phyloP scores from a whole-genome alignment of 2,797 vertebrate species.

The Xenops minutus region DNA sequence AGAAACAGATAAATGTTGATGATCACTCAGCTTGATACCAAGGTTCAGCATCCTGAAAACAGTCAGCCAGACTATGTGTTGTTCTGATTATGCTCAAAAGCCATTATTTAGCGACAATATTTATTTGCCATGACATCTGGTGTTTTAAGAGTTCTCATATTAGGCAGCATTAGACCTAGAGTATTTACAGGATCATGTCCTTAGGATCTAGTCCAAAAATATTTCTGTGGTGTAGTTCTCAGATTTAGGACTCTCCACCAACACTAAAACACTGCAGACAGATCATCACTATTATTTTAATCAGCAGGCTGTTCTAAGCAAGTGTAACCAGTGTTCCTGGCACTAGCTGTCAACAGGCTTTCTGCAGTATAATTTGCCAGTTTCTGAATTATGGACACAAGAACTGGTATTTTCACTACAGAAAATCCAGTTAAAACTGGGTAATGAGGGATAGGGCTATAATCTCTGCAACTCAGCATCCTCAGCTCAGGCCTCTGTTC shows the following conservation, averaged over 20 bases:
- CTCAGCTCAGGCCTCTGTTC: neutral
- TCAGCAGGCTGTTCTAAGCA: neutral
- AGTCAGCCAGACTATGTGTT: neutral
- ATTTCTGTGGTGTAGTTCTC: neutral
- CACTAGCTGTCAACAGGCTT: neutral
- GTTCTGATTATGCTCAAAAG: neutral
- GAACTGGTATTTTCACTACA: neutral
- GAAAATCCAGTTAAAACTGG: neutral
- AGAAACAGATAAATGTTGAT: neutral
- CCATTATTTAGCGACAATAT: neutral
- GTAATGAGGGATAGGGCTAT: neutral
- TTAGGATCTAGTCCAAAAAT: neutral
- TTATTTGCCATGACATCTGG: neutral
- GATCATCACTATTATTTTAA: neutral
- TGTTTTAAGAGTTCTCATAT: neutral
- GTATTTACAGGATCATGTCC: neutral
- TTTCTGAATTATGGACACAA: neutral
- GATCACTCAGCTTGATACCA: neutral
- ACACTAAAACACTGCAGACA: neutral
- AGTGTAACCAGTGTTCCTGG: neutral
- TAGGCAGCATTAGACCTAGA: neutral
- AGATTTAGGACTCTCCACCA: neutral
- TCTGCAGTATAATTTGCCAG: neutral
- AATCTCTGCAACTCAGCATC: neutral
- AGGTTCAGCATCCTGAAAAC: neutral